Conservation (phyloP, 2,888 invertebrate genomes). For the Ochropleura plecta region DNA sequence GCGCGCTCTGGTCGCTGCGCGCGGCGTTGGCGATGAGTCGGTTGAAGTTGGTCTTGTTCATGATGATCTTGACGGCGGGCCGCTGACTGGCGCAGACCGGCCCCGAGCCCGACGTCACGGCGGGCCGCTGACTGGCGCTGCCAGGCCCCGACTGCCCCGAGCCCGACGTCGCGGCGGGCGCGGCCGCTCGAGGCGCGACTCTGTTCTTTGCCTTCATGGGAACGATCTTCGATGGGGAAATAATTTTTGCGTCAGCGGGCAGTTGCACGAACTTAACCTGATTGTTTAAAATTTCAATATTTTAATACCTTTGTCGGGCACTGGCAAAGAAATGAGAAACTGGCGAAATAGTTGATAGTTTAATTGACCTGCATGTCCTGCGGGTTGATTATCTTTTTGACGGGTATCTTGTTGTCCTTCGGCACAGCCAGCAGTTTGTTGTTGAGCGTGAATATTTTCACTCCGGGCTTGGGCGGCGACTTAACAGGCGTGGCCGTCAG, state of each 20-base stretch:
- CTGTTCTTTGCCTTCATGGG: conserved; percentile 53
- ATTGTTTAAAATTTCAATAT: neutral
- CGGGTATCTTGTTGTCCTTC: conserved; percentile 61
- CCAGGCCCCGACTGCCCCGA: too few relatives aligned
- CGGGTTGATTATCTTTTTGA: conserved; percentile 70
- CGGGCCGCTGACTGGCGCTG: conserved; percentile 69
- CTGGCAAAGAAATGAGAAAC: neutral
- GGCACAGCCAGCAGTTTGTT: conserved; percentile 67
- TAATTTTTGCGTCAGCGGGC: conserved; percentile 67
- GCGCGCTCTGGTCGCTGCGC: conserved; percentile 23
- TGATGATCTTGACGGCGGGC: conserved; percentile 86
- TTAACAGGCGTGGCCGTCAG: conserved; percentile 74
- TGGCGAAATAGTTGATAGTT: neutral
- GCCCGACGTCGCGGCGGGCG: conserved; percentile 28
- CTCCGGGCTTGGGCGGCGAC: conserved; percentile 73
- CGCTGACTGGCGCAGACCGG: conserved; percentile 60
- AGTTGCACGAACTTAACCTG: conserved; percentile 78
- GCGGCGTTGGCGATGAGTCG: conserved; percentile 74
- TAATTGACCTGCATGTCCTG: conserved; percentile 69
- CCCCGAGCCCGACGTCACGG: conserved; percentile 66
- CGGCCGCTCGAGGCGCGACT: conserved; percentile 19
- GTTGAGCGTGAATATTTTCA: conserved; percentile 78
- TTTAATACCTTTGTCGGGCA: neutral
- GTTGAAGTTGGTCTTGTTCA: conserved; percentile 82
- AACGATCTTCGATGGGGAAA: conserved; percentile 62